These are phyloP conservation scores for Acrobeloides nanus DNA, from an alignment of 2,888 invertebrate genomes.

Conservation along the genomic window DNA sequence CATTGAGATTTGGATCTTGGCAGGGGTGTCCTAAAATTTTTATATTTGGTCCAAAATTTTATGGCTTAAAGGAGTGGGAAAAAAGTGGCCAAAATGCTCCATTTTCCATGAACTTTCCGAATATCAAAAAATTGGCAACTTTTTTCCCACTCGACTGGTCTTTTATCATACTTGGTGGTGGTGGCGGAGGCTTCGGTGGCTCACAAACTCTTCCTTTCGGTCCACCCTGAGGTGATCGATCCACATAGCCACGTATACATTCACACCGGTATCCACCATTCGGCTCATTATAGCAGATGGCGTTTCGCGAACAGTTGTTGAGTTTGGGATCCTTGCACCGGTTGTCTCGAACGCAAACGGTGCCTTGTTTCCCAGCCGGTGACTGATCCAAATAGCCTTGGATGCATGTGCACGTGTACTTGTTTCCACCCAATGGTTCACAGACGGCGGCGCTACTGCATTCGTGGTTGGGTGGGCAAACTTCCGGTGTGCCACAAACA, in stretches of 20 bases:
- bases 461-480: slow-evolving; percentile 52
- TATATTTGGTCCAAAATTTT: slow-evolving; percentile 1
- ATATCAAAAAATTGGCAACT: too few relatives aligned
- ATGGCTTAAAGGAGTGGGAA: too few relatives aligned
- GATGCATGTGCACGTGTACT: slow-evolving; percentile 52
- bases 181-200: slow-evolving; percentile 40
- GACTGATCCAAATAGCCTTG: slow-evolving; percentile 51
- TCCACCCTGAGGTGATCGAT: slow-evolving; percentile 40
- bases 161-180: slow-evolving; percentile 30
- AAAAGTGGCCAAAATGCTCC: too few relatives aligned
- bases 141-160: too few relatives aligned
- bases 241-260: slow-evolving; percentile 46
- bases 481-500: slow-evolving; percentile 50
- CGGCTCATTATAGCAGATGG: slow-evolving; percentile 49
- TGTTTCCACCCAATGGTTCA: slow-evolving; percentile 50
- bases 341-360: slow-evolving; percentile 50
- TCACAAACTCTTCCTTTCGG: slow-evolving; percentile 50
- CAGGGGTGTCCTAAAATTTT: slow-evolving; percentile 41
- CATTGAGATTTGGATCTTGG: slow-evolving; percentile 50
- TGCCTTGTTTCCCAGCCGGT: slow-evolving; percentile 36
- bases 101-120: too few relatives aligned
- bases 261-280: slow-evolving; percentile 48
- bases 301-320: slow-evolving; percentile 51
- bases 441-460: slow-evolving; percentile 52
- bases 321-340: slow-evolving; percentile 51